A percentile compares a stretch with the other conserved stretches of the same genome.
Conservation (phyloP, 2,888 invertebrate species). For the Drosophila phalerata region DNA sequence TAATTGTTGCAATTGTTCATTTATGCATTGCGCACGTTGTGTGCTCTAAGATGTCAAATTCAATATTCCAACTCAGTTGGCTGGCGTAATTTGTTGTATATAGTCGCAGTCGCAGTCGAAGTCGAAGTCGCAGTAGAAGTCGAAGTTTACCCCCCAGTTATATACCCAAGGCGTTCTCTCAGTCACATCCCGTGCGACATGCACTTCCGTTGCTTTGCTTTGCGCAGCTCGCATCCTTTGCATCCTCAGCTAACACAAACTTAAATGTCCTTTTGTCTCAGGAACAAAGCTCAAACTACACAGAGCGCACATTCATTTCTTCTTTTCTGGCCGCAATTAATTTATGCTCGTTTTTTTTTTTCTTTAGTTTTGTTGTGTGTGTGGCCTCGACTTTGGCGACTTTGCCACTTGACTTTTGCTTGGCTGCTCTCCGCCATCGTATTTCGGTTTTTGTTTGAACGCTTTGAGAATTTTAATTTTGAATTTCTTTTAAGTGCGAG, state of each 20-base stretch:
- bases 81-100: slow-evolving; percentile 21
- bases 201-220: slow-evolving; percentile 75
- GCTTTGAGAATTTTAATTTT: slow-evolving; percentile 78
- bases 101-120: not conserved
- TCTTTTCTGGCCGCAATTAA: slow-evolving; percentile 70
- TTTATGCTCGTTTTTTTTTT: slow-evolving; percentile 67
- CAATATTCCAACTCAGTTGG: slow-evolving; percentile 69
- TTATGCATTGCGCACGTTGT: slow-evolving; percentile 55
- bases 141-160: not conserved
- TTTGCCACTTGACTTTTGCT: slow-evolving; percentile 75
- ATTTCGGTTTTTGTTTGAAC: slow-evolving; percentile 55
- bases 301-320: slow-evolving; percentile 14
- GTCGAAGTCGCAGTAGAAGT: not conserved
- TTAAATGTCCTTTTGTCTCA: slow-evolving; percentile 60
- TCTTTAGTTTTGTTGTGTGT: slow-evolving; percentile 6
- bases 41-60: slow-evolving; percentile 60
- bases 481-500: slow-evolving; percentile 58
- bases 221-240: slow-evolving; percentile 59
- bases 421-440: slow-evolving; percentile 32
- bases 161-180: slow-evolving; percentile 20
- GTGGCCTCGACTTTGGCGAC: slow-evolving; percentile 42
- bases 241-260: slow-evolving; percentile 48
- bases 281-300: slow-evolving; percentile 45
- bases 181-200: slow-evolving; percentile 71
- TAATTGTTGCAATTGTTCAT: slow-evolving; percentile 61